Base-by-base conservation (phyloP, 2,888 invertebrate species). In the Panopea generosa region DNA sequence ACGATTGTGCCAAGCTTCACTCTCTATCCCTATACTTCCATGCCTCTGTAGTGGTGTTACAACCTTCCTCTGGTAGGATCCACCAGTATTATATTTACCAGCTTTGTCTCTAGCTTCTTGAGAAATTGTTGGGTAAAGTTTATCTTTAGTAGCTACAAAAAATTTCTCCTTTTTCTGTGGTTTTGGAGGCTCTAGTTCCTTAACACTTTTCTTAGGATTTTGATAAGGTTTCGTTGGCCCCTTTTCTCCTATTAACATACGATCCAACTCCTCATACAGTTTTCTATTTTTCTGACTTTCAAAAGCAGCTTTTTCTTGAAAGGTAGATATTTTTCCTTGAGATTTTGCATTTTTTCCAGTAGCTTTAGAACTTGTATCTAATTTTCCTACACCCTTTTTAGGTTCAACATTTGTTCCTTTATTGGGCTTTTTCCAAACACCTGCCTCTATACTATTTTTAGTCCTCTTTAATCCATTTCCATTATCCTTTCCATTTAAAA, bases 231-330 rank as follows among this genome's bases (percentile, higher is more conserved):
- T 7, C 50, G 55, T n/a, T 11, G 24, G 24, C 38, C 50, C 16
- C 2, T 65, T 29, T 16, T 14, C 43, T 20, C 76, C 80, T 57
- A 62, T 43, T 4, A 80, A 61, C 73, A 76, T 76, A 7, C 47
- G 70, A 63, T 80, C 76, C 11, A 80, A 26, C n/a, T 73, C 67
- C 27, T 76, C 65, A 60, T 70, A 80, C 11, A 80, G 52, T 63
- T 73, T 80, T 45, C 73, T 65, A 56, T 76, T 80, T 43, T 80
- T 60, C 38, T 60, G 43, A 59, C 45, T 75, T 27, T 79, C 65
- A 61, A 75, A 61, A 49, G 49, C 65, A 9, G 55, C 55, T 65
- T 62, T 69, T 14, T 72, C 65, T 38, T 68, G 52, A 65, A 79
- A 75, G 50, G 79, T 79, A 16, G 16, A 29, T 9, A 38, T 2